phyloP scores from a whole-genome alignment of 2,797 vertebrate genomes.

The Streptopelia turtur region DNA sequence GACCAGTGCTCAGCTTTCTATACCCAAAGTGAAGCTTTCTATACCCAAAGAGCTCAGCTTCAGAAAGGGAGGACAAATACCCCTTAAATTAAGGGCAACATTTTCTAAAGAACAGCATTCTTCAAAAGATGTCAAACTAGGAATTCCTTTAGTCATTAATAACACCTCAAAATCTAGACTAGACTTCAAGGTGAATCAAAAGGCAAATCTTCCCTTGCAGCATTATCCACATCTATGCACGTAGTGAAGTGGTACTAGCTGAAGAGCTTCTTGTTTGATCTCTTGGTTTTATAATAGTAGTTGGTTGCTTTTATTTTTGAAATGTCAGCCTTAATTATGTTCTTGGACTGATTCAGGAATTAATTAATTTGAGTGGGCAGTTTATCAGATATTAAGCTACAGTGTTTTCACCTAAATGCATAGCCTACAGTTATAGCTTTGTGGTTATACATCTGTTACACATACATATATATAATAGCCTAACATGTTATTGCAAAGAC shows the following conservation, averaged over 20 bases:
- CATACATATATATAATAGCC: background rate
- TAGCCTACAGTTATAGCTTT: background rate
- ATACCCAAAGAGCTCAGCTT: background rate
- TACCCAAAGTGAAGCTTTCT: too few species aligned
- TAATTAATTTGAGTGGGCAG: background rate
- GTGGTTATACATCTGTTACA: background rate
- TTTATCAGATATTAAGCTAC: background rate
- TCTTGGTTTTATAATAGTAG: background rate
- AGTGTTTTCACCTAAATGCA: background rate
- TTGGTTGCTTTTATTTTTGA: background rate
- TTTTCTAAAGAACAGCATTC: background rate
- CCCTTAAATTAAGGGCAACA: background rate
- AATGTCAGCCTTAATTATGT: background rate
- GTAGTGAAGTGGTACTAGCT: background rate
- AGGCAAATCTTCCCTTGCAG: background rate
- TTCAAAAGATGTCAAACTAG: background rate
- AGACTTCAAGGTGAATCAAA: background rate
- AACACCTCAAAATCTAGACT: background rate
- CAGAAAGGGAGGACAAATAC: background rate
- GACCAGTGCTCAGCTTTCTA: background rate
- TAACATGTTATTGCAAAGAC: background rate
- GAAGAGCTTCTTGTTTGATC: background rate
- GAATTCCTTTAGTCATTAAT: background rate
- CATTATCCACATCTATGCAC: background rate
- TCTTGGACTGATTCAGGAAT: background rate